Evolutionary conservation across 1,140 invertebrate species (phyloP), one percentile per base, ranked within the genome.

Genomic region (Habropoda laboriosa): DNA sequence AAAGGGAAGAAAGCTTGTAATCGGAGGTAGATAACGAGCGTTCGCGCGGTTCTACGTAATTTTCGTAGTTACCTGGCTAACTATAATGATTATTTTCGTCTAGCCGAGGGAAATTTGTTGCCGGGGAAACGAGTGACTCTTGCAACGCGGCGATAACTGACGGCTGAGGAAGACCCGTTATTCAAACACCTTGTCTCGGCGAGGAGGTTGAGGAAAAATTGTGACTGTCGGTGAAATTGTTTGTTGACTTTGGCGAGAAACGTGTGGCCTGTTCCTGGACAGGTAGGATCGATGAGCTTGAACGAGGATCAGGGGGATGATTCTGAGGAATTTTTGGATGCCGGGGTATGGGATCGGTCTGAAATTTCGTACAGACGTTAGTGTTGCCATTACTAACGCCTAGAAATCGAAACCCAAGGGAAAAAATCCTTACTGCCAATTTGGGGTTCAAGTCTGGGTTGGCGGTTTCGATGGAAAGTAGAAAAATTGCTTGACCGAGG

Each of bases 41-140:
- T 27, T 24, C 47, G 8, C 27, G 8, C 51, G 67, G 40, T 27
- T 40, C 45, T 67, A 51, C 45, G 30, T 45, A 49, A 73, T 49
- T 40, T 24, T 0, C 47, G 64, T 35, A 35, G 66, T 49, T 51
- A 24, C 47, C 12, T 5, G 27, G 8, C n/a, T 27, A 40, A 53
- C 21, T 53, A 30, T 12, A 55, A 53, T 55, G 30, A 38, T 70
- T 30, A 55, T 51, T 55, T 38, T 53, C 47, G 66, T 68, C 45
- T 24, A 51, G 24, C 10, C 12, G 0, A n/a, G 3, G 24, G 53
- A 45, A 18, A 58, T 30, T 45, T 38, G 45, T 45, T 16, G n/a
- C 60, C 2, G 49, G 4, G 18, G n/a, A 38, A 24, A 4, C 21
- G 0, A n/a, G n/a, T n/a, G n/a, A n/a, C n/a, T n/a, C n/a, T n/a